Base-by-base conservation (phyloP, 2,797 vertebrate species). In the Pitangus sulphuratus region DNA sequence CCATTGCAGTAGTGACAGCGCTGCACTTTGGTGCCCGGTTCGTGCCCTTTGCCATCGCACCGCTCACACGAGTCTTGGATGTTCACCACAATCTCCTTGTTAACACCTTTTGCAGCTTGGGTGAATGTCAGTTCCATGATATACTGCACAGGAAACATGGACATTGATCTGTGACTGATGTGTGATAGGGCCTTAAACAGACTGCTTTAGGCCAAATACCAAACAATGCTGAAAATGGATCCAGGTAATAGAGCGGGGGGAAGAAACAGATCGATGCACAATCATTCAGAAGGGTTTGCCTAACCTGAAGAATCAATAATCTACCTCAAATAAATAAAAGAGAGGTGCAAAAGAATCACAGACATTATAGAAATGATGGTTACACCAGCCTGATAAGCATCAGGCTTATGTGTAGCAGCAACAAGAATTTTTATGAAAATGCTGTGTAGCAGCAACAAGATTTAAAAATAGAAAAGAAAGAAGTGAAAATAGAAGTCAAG, bases 21-120 rank as follows among this genome's bases (percentile, higher is more conserved):
- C 98, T 99, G 98, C 33, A 98, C 96, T 95, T 99, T 99, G 60
- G 99, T 99, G 74, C 99, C 99, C 0, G 99, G 99, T 85, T 99
- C 99, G 0, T 99, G 98, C 33, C 99, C 99, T 74, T 98, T 99
- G 28, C 99, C 99, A 1, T 98, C 88, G 13, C 99, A 99, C 37
- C 98, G 98, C 94, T 98, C 98, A 47, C 99, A 99, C 37, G 98
- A 89, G 37, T 98, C 98, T 0, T 98, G 99, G 20, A 99, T 96
- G 94, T 98, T 99, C 70, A 99, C 88, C 1, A 98, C 97, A 2
- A 99, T 99, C 97, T 99, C 99, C 97, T 99, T 99, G 96, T 99
- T 99, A 74, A 99, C 98, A 4, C 99, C 99, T 96, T 99, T 99
- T 39, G 99, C 99, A 24, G 99, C 99, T 85, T 99, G 99, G 68